These are phyloP conservation scores for Belgica antarctica DNA, from an alignment of 2,888 invertebrate genomes.

Conservation along the genomic window DNA sequence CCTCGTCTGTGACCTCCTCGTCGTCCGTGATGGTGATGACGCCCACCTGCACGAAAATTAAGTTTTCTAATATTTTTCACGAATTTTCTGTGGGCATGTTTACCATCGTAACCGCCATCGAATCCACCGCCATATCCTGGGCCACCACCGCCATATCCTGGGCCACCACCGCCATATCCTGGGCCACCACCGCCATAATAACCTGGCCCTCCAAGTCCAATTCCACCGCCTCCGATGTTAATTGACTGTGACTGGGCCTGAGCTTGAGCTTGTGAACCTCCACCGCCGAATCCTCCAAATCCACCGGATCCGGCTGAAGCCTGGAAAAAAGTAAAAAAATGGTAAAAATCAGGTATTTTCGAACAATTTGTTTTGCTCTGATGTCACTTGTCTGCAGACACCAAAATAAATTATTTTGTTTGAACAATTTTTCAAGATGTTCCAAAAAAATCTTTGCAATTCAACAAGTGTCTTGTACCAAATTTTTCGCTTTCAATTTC, in stretches of 20 bases:
- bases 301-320: conserved; percentile 30
- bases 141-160: conserved; percentile 19
- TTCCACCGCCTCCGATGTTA: conserved; percentile 22
- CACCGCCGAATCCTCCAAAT: conserved; percentile 16
- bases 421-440: neutral
- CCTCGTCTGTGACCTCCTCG: no score
- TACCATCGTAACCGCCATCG: neutral
- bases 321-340: neutral
- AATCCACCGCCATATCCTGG: neutral
- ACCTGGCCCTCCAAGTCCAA: conserved; percentile 19
- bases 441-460: neutral
- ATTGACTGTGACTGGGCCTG: conserved; percentile 35
- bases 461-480: no score
- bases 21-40: conserved; percentile 35
- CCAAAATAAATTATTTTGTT: no score
- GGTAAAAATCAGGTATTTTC: no score
- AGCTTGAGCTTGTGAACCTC: conserved; percentile 34
- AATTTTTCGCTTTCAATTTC: neutral
- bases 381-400: no score
- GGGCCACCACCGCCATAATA: conserved; percentile 13
- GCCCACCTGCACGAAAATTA: neutral
- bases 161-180: conserved; percentile 32
- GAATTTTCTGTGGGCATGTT: neutral
- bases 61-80: neutral
- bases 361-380: no score